Evolutionary conservation across 2,113 vertebrate species (phyloP).

Genomic region (Gymnarchus niloticus): DNA sequence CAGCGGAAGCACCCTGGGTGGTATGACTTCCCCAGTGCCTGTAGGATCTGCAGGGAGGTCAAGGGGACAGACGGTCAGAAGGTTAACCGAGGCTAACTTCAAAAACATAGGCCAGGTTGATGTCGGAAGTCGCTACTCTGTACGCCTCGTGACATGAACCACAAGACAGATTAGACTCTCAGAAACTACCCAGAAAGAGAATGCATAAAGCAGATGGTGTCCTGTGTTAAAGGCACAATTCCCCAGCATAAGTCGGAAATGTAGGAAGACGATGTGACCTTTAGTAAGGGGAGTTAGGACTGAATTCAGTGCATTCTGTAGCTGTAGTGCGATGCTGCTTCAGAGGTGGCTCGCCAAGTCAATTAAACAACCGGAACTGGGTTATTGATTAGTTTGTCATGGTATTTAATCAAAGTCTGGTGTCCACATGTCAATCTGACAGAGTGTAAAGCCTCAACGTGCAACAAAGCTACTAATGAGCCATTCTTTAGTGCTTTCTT

Average conservation of each 20-base stretch:
- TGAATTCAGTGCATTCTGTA: not conserved
- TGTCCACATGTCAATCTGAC: not conserved
- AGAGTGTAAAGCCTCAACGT: not conserved
- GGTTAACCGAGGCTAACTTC: not conserved
- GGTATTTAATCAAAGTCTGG: not conserved
- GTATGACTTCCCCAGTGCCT: conserved; percentile 91
- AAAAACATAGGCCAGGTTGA: not conserved
- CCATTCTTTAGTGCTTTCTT: conserved; percentile 17
- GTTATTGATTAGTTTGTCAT: too few species aligned
- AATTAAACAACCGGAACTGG: too few species aligned
- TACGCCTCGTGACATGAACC: not conserved
- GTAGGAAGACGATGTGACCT: not conserved
- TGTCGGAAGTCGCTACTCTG: not conserved
- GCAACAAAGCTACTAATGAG: conserved; percentile 20
- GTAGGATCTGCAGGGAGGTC: conserved; percentile 74
- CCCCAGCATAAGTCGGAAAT: not conserved
- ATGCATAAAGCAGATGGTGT: not conserved
- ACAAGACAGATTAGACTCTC: not conserved
- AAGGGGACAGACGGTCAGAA: not conserved
- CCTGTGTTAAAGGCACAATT: not conserved
- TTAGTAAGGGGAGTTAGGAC: not conserved
- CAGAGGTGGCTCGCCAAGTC: too few species aligned
- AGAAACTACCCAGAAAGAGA: not conserved
- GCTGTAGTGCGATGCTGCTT: too few species aligned
- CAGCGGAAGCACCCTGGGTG: conserved; percentile 95